Conservation (phyloP, 2,113 vertebrate genomes). For the Indri indri region DNA sequence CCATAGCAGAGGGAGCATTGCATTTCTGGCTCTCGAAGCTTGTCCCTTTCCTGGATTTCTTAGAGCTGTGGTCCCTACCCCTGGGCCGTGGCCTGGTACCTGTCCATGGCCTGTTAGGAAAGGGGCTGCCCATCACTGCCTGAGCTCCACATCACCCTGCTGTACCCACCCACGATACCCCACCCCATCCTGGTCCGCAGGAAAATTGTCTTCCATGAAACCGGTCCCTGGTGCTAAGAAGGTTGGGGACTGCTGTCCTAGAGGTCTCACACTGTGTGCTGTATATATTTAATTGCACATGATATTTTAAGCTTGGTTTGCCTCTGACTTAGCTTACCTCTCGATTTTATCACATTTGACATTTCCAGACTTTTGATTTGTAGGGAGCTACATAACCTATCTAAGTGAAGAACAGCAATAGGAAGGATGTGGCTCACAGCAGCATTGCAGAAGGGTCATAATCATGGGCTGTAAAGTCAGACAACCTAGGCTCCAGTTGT, state of each 20-base stretch:
- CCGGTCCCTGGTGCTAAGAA: no score
- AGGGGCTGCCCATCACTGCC: no score
- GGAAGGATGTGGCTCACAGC: neutral
- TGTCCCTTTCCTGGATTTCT: neutral
- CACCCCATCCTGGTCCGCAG: no score
- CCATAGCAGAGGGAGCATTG: neutral
- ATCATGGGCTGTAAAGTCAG: neutral
- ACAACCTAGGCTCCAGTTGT: neutral
- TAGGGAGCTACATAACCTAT: neutral
- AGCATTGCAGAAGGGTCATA: neutral
- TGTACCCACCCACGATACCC: no score
- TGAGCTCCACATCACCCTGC: no score
- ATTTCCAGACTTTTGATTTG: neutral
- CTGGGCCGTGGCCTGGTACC: no score
- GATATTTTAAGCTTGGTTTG: neutral
- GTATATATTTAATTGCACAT: neutral
- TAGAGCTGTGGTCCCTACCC: no score
- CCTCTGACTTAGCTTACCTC: neutral
- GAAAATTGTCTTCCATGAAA: no score
- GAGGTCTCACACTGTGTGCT: neutral
- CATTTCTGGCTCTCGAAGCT: neutral
- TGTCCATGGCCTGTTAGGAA: no score
- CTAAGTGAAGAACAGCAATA: neutral
- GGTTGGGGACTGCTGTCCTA: neutral
- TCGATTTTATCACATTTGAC: neutral